phyloP scores from a whole-genome alignment of 2,113 vertebrate genomes.

The Passer domesticus region DNA sequence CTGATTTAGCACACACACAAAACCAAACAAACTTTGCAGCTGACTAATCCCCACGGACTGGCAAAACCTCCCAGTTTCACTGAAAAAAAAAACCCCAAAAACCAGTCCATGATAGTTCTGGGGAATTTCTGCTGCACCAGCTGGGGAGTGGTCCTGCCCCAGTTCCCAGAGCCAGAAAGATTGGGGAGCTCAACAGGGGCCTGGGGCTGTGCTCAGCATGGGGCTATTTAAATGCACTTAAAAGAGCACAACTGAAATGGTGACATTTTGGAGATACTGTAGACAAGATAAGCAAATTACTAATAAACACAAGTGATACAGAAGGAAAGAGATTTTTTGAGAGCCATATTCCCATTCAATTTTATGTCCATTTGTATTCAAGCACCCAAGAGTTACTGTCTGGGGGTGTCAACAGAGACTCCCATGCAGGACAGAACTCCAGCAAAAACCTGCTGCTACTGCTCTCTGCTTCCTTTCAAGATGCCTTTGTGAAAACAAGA shows the following conservation, averaged over 20 bases:
- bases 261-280: background rate
- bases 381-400: background rate
- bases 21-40: background rate
- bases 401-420: background rate
- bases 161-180: background rate
- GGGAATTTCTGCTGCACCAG: background rate
- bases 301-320: background rate
- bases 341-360: too few species aligned
- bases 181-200: background rate
- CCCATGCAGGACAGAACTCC: background rate
- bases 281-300: background rate
- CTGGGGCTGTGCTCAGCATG: background rate
- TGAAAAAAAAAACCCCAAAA: background rate
- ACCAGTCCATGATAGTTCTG: rapidly evolving
- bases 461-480: background rate
- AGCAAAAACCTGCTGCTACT: background rate
- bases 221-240: background rate
- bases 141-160: background rate
- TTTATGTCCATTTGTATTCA: background rate
- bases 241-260: rapidly evolving
- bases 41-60: background rate
- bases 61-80: background rate
- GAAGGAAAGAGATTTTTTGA: background rate
- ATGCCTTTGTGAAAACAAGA: background rate
- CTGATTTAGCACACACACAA: background rate